These are phyloP conservation scores for Nudaria mundana DNA, from an alignment of 2,888 invertebrate genomes.

Conservation along the genomic window DNA sequence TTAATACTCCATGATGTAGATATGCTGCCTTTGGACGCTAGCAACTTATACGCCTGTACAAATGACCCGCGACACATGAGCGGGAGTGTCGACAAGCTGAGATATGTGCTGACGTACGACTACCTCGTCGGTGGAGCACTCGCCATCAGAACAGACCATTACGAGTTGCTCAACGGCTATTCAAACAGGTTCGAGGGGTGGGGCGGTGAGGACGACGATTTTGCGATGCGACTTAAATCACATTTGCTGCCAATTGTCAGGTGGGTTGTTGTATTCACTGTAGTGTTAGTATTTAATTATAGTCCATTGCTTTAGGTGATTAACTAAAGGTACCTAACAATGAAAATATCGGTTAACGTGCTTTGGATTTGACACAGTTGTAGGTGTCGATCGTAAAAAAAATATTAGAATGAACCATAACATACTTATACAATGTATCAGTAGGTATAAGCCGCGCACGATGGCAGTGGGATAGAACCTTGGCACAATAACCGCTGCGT, in stretches of 20 bases:
- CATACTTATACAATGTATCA: no score
- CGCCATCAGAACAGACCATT: constrained; percentile 59
- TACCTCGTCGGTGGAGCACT: constrained; percentile 57
- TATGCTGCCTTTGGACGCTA: constrained; percentile 89
- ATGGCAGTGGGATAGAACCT: no score
- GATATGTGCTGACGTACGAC: constrained; percentile 35
- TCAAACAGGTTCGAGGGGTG: constrained; percentile 66
- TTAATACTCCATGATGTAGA: constrained; percentile 96
- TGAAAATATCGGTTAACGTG: no score
- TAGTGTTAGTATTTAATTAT: no score
- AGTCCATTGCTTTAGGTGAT: no score
- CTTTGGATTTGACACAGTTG: no score
- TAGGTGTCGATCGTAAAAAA: no score
- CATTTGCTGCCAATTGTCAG: constrained; percentile 50
- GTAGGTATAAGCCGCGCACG: no score
- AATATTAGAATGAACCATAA: no score
- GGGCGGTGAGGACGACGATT: constrained; percentile 76
- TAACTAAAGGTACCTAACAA: no score
- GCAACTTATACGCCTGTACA: constrained; percentile 92
- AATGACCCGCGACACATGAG: constrained; percentile 92
- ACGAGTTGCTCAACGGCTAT: constrained; percentile 54
- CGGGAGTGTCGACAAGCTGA: constrained; percentile 90
- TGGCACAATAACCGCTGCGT: no score
- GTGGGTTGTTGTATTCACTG: no score
- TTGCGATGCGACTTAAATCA: constrained; percentile 43